These are phyloP conservation scores for Alca torda DNA, from an alignment of 2,797 vertebrate genomes.

Conservation along the genomic window DNA sequence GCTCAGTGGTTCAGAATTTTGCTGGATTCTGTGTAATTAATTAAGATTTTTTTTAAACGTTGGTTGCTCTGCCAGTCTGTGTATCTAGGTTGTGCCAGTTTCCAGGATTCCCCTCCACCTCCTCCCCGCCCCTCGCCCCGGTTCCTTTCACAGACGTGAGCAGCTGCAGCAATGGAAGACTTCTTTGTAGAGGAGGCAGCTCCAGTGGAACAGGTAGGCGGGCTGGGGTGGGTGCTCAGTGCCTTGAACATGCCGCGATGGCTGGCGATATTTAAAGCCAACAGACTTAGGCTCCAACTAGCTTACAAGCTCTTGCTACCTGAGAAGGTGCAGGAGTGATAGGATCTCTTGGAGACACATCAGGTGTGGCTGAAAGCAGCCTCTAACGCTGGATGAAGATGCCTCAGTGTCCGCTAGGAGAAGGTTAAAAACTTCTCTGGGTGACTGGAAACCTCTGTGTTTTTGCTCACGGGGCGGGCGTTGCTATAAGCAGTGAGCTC, in stretches of 20 bases:
- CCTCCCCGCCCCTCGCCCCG: slow-evolving; percentile 58
- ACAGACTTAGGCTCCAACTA: not conserved
- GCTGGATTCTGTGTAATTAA: slow-evolving; percentile 47
- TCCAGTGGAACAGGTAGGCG: slow-evolving; percentile 34
- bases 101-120: slow-evolving; percentile 60
- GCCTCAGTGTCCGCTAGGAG: not conserved
- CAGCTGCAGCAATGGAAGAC: slow-evolving; percentile 46
- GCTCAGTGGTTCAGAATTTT: slow-evolving; percentile 12
- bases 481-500: not conserved
- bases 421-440: not conserved
- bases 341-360: not conserved
- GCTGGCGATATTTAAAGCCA: not conserved
- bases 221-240: not conserved
- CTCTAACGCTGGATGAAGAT: not conserved
- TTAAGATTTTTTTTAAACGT: slow-evolving; percentile 11
- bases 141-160: slow-evolving; percentile 21
- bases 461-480: not conserved
- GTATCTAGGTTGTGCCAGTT: slow-evolving; percentile 56
- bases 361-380: not conserved
- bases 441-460: not conserved
- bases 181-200: slow-evolving; percentile 52
- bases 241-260: rapidly evolving
- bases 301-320: not conserved
- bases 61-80: slow-evolving; percentile 20
- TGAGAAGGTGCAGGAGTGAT: not conserved